Conservation (phyloP, 1,140 invertebrate species). For the Bombus terrestris region DNA sequence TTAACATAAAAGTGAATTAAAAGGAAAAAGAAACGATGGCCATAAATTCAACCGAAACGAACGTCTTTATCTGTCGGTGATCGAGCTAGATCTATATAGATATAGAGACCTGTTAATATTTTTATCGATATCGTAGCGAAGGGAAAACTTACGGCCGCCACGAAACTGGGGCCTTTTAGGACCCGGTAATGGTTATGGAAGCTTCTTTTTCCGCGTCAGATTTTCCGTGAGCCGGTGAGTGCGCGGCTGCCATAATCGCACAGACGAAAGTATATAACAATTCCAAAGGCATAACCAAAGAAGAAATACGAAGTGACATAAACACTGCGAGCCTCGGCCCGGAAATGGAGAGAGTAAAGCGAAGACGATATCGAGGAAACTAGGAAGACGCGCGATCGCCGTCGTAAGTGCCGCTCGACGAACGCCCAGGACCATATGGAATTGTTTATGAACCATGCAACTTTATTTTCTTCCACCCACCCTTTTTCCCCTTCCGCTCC, state of each 20-base stretch:
- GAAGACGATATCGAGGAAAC: slow-evolving; percentile 67
- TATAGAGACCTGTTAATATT: background rate
- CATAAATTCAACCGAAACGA: background rate
- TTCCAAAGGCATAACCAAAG: slow-evolving; percentile 63
- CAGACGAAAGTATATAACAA: slow-evolving; percentile 65
- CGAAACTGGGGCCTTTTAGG: slow-evolving; percentile 69
- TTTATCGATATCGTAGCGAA: slow-evolving; percentile 64
- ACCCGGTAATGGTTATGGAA: slow-evolving; percentile 74
- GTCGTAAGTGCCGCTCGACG: slow-evolving; percentile 63
- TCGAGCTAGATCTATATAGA: background rate
- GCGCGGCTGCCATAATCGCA: slow-evolving; percentile 59
- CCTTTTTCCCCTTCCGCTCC: background rate
- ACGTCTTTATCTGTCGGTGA: background rate
- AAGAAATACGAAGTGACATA: slow-evolving; percentile 64
- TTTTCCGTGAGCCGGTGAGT: background rate
- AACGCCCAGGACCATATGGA: slow-evolving; percentile 71
- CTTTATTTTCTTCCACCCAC: slow-evolving; percentile 64
- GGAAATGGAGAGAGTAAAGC: slow-evolving; percentile 70
- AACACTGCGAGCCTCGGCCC: slow-evolving; percentile 59
- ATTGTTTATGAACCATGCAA: slow-evolving; percentile 73
- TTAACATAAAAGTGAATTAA: background rate
- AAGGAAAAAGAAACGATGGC: too few species aligned
- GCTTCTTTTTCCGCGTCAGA: slow-evolving; percentile 20
- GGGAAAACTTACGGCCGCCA: slow-evolving; percentile 71
- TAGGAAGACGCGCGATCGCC: slow-evolving; percentile 63